Evolutionary conservation across 2,888 invertebrate genomes (phyloP), one percentile per base, ranked within the genome.

Genomic region (Ariolimax columbianus): DNA sequence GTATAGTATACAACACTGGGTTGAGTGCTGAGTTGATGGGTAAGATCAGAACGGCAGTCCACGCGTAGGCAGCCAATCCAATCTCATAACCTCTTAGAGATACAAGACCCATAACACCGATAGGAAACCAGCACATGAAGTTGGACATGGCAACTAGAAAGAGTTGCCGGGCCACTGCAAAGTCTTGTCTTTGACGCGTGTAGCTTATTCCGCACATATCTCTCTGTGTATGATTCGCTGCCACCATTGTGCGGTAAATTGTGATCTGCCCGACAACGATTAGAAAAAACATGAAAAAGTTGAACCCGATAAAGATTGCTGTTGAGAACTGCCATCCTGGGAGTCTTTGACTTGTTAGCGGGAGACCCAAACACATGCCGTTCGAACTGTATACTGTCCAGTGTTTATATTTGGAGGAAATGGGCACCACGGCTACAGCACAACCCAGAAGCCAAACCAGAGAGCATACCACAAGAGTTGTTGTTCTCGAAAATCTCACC

Each of bases 51-150:
- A 68, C 79, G 9, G 68, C 66, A 7, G 79, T 40, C 79, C 79
- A 79, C 7, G 79, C 63, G 30, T 40, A 79, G 63, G 79, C 79
- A 2, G 63, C n/a, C 9, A 63, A 43, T 23, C 79, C 66, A 66
- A 79, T 66, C 30, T 68, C 68, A 11, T 66, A 26, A 40, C 79
- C 79, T 23, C n/a, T 9, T 17, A 79, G 23, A 0, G 79, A 38
- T 26, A 79, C 23, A n/a, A 79, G 63, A 73, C 86, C 86, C 83
- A 82, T 81, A 47, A 80, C 70, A n/a, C 82, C 82, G 11, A 86
- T 73, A 17, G 92, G 92, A 88, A 91, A 91, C 92, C 92, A 92
- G 82, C 92, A 92, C 55, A 89, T 85, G 63, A 91, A 91, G 85
- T 92, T 91, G 11, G 91, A 91, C 26, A 91, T 59, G 0, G 92